These are phyloP conservation scores for Dolichoris vasculosae DNA, from an alignment of 1,140 invertebrate species.

Conservation along the genomic window DNA sequence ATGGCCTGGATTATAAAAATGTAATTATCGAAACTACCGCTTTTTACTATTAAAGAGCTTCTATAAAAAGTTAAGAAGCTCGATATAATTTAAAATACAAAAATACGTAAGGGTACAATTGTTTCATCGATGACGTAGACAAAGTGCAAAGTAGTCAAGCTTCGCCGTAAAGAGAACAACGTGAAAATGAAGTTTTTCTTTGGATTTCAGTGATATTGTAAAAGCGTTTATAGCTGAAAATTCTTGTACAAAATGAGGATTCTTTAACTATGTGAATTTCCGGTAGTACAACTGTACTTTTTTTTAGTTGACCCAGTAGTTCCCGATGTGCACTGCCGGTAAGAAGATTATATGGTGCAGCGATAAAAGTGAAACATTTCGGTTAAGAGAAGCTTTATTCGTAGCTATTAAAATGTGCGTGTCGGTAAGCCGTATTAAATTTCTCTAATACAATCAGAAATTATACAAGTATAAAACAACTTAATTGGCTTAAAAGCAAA, in stretches of 20 bases:
- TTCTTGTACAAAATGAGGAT: neutral
- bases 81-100: neutral
- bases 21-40: too few species aligned
- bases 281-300: neutral
- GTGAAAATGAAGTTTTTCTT: neutral
- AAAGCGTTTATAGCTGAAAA: constrained; percentile 1
- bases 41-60: too few species aligned
- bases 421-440: neutral
- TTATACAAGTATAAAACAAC: constrained; percentile 34
- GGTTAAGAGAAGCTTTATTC: constrained; percentile 28
- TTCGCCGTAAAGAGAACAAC: neutral
- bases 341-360: neutral
- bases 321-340: neutral
- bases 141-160: neutral
- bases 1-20: too few species aligned
- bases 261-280: neutral
- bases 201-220: neutral
- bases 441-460: neutral
- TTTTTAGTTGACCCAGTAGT: neutral
- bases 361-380: constrained; percentile 39
- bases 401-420: constrained; percentile 25
- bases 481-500: neutral
- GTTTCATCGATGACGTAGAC: neutral
- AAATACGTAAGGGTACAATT: neutral
- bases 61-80: too few species aligned